A percentile compares a stretch with the other conserved stretches of the same genome.
Conservation (phyloP, 2,797 vertebrate genomes). For the Tympanoctomys barrerae region DNA sequence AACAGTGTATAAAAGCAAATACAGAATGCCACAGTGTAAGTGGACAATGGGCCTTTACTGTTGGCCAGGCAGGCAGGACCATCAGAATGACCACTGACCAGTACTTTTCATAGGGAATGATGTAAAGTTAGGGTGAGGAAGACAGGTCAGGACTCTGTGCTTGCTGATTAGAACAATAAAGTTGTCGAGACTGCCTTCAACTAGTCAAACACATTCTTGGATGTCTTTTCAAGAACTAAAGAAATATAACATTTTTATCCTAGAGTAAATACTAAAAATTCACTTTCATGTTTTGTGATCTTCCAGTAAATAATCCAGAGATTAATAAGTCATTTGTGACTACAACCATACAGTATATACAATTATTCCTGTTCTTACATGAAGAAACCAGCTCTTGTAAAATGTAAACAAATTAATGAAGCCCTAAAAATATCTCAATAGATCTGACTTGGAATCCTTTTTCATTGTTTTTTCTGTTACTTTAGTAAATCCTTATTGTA, state of each 20-base stretch:
- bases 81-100: neutral
- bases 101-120: neutral
- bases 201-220: neutral
- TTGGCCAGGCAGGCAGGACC: neutral
- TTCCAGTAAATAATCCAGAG: neutral
- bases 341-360: neutral
- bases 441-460: neutral
- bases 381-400: neutral
- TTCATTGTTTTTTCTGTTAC: conserved; percentile 15
- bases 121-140: neutral
- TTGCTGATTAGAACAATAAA: neutral
- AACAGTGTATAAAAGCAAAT: neutral
- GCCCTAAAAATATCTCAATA: neutral
- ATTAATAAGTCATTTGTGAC: neutral
- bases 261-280: neutral
- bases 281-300: neutral
- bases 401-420: neutral
- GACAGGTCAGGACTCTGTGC: neutral
- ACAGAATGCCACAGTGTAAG: neutral
- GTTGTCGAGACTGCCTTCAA: neutral
- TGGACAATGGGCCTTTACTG: neutral
- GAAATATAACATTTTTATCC: neutral
- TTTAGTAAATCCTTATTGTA: neutral
- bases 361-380: neutral
- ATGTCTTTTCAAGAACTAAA: neutral